phyloP scores from a whole-genome alignment of 2,888 invertebrate genomes.

The Sesia apiformis region DNA sequence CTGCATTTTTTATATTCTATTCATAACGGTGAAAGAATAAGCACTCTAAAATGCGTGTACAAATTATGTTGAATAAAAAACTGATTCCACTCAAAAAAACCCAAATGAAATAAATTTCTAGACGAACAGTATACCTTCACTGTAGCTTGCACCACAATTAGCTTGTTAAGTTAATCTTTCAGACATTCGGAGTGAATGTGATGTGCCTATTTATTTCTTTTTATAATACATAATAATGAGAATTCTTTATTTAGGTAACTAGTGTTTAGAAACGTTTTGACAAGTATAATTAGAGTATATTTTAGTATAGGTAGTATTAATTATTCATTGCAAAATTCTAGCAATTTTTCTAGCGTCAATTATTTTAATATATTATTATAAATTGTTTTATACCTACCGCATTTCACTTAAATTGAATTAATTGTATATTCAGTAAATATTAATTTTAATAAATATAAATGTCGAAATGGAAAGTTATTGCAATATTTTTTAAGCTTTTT shows the following conservation, averaged over 20 bases:
- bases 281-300: conserved; percentile 46
- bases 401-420: conserved; percentile 19
- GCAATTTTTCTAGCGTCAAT: conserved; percentile 26
- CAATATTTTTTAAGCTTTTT: conserved; percentile 53
- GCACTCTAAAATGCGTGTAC: too few species aligned
- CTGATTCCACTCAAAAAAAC: too few species aligned
- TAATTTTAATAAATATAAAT: conserved; percentile 41
- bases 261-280: conserved; percentile 39
- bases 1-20: too few species aligned
- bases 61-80: too few species aligned
- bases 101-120: too few species aligned
- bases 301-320: conserved; percentile 34
- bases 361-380: conserved; percentile 17
- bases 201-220: conserved; percentile 69
- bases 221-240: conserved; percentile 49
- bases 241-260: conserved; percentile 46
- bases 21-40: too few species aligned
- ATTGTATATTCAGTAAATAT: conserved; percentile 62
- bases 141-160: conserved; percentile 11
- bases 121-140: too few species aligned
- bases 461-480: conserved; percentile 41
- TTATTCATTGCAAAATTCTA: conserved; percentile 19
- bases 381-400: conserved; percentile 17
- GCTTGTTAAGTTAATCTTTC: conserved; percentile 43
- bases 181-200: conserved; percentile 57